These are phyloP conservation scores for Chrysopa pallens DNA, from an alignment of 1,140 invertebrate species.

Conservation along the genomic window DNA sequence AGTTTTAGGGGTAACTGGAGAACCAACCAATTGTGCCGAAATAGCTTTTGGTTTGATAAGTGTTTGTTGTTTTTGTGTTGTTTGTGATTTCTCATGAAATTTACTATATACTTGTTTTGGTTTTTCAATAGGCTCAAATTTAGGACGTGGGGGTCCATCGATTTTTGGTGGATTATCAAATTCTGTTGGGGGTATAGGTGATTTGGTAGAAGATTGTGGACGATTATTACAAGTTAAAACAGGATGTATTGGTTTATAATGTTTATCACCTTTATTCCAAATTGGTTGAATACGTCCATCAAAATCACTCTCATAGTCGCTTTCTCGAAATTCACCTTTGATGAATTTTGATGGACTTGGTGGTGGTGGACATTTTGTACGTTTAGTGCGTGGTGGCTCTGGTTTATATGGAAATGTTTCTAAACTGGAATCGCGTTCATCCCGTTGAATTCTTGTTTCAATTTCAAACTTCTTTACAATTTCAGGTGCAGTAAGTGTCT, in stretches of 20 bases:
- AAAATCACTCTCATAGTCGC: slow-evolving; percentile 59
- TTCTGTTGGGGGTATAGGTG: slow-evolving; percentile 33
- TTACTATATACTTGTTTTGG: slow-evolving; percentile 20
- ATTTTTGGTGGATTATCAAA: slow-evolving; percentile 31
- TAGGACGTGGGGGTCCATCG: slow-evolving; percentile 26
- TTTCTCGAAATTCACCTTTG: slow-evolving; percentile 46
- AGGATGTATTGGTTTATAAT: slow-evolving; percentile 36
- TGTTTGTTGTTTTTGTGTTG: slow-evolving; percentile 16
- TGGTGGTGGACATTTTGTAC: slow-evolving; percentile 22
- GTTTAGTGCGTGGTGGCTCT: slow-evolving; percentile 18
- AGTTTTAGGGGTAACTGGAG: slow-evolving; percentile 17
- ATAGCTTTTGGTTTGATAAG: slow-evolving; percentile 28
- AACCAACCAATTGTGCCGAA: slow-evolving; percentile 17
- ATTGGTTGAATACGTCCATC: slow-evolving; percentile 40
- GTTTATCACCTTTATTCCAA: slow-evolving; percentile 35
- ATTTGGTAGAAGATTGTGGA: slow-evolving; percentile 23
- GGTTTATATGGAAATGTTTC: slow-evolving; percentile 29
- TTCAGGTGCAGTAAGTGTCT: no score
- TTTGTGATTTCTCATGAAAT: slow-evolving; percentile 13
- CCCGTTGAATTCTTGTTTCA: slow-evolving; percentile 12
- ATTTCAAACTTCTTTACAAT: not conserved
- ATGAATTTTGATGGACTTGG: slow-evolving; percentile 45
- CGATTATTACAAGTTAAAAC: slow-evolving; percentile 29
- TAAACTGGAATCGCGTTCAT: slow-evolving; percentile 20
- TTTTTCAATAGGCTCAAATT: slow-evolving; percentile 36